Percentiles rank a stretch among this genome's conserved stretches.
Conservation (phyloP, 1,140 invertebrate species). For the Thaumetopoea pityocampa region DNA sequence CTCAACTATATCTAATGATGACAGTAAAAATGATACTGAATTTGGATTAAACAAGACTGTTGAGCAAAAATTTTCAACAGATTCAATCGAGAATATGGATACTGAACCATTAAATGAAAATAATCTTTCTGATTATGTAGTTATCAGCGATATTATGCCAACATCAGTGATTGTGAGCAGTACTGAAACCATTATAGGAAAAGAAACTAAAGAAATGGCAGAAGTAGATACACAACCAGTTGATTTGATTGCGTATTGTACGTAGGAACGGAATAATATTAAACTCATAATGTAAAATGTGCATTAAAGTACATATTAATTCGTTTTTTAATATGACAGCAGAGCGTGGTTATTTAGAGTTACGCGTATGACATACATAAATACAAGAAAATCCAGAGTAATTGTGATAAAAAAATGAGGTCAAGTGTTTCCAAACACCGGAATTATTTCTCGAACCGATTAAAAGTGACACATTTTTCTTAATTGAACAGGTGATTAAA, state of each 20-base stretch:
- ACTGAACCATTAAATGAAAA: conserved; percentile 34
- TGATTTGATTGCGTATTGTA: conserved; percentile 24
- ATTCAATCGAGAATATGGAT: conserved; percentile 58
- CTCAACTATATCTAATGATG: conserved; percentile 14
- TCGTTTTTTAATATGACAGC: no score
- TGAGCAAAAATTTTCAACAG: conserved; percentile 24
- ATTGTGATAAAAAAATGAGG: no score
- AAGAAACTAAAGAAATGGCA: conserved; percentile 48
- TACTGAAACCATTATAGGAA: conserved; percentile 24
- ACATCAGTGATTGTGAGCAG: conserved; percentile 23
- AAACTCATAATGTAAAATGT: no score
- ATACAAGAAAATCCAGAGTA: no score
- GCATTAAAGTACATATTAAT: no score
- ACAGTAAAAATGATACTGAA: conserved; percentile 41
- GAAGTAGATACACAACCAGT: conserved; percentile 54
- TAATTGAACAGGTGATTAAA: not conserved
- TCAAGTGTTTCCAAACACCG: no score
- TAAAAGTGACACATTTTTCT: no score
- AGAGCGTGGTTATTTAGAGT: no score
- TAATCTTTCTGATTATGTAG: conserved; percentile 28
- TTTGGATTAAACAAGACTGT: conserved; percentile 46
- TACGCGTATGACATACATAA: no score
- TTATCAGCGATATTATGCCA: no score
- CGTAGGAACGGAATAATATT: no score
- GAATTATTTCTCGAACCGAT: no score